Evolutionary conservation across 2,888 invertebrate species (phyloP).

Genomic region (Brachyptera putata): DNA sequence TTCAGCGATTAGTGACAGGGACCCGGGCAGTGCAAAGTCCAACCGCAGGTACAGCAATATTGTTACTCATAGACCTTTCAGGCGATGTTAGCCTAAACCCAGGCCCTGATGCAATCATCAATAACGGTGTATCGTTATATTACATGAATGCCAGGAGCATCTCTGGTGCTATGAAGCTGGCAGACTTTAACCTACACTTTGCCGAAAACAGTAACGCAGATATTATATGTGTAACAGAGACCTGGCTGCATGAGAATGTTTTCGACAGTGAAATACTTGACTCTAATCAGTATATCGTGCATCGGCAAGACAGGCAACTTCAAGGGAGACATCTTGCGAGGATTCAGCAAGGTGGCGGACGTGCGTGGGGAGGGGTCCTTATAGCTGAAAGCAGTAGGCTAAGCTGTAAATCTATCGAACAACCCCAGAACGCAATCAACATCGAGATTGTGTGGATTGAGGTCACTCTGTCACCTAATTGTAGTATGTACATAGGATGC

Average conservation of each 20-base stretch:
- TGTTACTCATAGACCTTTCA: too few relatives aligned
- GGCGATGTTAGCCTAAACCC: too few relatives aligned
- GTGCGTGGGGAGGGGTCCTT: slow-evolving; percentile 6
- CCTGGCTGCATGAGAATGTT: slow-evolving; percentile 5
- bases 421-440: too few relatives aligned
- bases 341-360: slow-evolving; percentile 1
- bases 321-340: not conserved
- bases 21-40: too few relatives aligned
- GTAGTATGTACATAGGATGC: not conserved
- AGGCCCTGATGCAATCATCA: not conserved
- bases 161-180: not conserved
- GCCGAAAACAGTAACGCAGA: slow-evolving; percentile 12
- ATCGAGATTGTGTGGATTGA: not conserved
- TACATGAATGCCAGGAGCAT: slow-evolving; percentile 12
- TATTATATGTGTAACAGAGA: slow-evolving; percentile 3
- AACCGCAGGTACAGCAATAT: too few relatives aligned
- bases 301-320: not conserved
- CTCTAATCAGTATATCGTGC: not conserved
- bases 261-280: slow-evolving; percentile 6
- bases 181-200: slow-evolving; percentile 3
- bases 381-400: slow-evolving; percentile 4
- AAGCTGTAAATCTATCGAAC: not conserved
- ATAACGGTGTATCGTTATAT: not conserved
- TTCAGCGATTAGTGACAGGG: too few relatives aligned
- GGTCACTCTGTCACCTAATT: not conserved